These are phyloP conservation scores for Ageneiosus marmoratus DNA, from an alignment of 2,113 vertebrate species.

Conservation along the genomic window DNA sequence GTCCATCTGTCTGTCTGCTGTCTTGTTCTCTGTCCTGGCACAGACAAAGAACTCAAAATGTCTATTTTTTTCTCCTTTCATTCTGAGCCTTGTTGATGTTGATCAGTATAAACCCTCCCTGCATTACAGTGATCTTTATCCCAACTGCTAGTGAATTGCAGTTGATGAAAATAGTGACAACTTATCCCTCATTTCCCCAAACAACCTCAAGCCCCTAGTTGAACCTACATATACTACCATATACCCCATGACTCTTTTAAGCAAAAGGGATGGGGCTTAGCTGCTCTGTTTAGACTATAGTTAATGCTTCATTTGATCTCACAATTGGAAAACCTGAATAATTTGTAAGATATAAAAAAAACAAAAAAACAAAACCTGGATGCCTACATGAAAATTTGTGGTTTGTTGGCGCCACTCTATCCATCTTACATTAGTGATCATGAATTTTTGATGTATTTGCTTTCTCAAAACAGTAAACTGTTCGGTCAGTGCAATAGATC, in stretches of 20 bases:
- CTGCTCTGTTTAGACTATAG: neutral
- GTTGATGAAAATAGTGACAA: neutral
- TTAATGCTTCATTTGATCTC: neutral
- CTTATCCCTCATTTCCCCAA: neutral
- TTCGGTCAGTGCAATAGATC: neutral
- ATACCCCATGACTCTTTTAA: neutral
- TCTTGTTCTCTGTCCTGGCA: conserved; percentile 14
- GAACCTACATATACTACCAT: neutral
- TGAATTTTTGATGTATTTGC: neutral
- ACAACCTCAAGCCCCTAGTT: neutral
- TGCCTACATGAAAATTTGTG: neutral
- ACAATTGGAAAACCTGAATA: neutral
- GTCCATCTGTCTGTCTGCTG: too few relatives aligned
- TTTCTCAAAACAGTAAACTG: neutral
- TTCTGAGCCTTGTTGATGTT: neutral
- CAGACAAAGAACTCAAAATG: neutral
- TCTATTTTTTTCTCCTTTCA: neutral
- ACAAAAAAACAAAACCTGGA: neutral
- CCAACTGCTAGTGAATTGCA: neutral
- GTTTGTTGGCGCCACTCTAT: neutral
- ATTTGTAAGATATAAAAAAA: neutral
- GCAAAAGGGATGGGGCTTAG: neutral
- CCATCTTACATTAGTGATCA: neutral
- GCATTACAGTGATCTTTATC: neutral
- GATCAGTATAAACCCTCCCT: neutral